phyloP scores from a whole-genome alignment of 2,113 vertebrate species.

The Glaucomys volans region DNA sequence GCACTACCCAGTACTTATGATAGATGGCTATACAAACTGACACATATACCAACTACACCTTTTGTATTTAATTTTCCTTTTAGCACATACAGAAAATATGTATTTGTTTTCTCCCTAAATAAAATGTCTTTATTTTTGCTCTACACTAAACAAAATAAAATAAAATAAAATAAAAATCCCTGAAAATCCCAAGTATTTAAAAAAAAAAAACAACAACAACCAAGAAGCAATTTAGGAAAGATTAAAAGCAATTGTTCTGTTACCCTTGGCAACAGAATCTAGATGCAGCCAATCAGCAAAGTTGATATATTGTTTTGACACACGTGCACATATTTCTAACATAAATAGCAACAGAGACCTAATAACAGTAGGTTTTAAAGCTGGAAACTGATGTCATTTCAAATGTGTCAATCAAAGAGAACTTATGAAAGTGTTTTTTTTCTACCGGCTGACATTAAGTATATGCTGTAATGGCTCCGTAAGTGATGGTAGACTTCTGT shows the following conservation, averaged over 20 bases:
- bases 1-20: neutral
- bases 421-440: constrained; percentile 87
- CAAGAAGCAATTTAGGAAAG: constrained; percentile 88
- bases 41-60: neutral
- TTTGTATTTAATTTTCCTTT: constrained; percentile 62
- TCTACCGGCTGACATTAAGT: constrained; percentile 89
- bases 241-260: constrained; percentile 92
- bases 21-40: neutral
- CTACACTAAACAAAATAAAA: neutral
- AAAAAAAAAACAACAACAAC: constrained; percentile 77
- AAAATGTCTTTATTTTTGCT: constrained; percentile 72
- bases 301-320: constrained; percentile 92
- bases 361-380: constrained; percentile 91
- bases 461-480: constrained; percentile 87
- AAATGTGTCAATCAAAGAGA: constrained; percentile 89
- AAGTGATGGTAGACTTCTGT: constrained; percentile 87
- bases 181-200: constrained; percentile 70
- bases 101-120: constrained; percentile 58
- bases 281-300: constrained; percentile 89
- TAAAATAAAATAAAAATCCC: constrained; percentile 46
- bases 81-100: constrained; percentile 33
- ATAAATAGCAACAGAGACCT: constrained; percentile 93
- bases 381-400: constrained; percentile 89
- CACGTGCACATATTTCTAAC: constrained; percentile 88
- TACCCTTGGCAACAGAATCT: constrained; percentile 89